These are phyloP conservation scores for Opisthograptis luteolata DNA, from an alignment of 2,888 invertebrate species.

Conservation along the genomic window DNA sequence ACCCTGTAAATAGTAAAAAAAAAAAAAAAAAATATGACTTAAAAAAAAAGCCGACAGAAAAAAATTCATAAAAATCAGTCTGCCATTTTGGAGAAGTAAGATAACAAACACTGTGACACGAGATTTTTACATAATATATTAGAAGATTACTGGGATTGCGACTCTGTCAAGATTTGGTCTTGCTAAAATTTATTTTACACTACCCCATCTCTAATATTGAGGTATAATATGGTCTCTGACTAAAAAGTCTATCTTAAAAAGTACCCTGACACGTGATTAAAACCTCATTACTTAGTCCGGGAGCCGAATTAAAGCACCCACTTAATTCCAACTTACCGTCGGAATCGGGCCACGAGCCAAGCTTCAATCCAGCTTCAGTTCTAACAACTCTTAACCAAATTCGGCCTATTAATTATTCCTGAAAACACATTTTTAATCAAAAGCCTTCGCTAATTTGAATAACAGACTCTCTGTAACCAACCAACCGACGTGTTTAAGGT, in stretches of 20 bases:
- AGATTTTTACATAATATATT: too few relatives aligned
- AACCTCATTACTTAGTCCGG: conserved; percentile 12
- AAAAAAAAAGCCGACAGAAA: too few relatives aligned
- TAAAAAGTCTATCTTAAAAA: background rate
- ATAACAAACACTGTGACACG: too few relatives aligned
- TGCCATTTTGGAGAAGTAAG: too few relatives aligned
- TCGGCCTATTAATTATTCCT: conserved; percentile 37
- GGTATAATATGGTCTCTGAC: too few relatives aligned
- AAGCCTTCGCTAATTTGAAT: conserved; percentile 66
- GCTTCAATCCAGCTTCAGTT: conserved; percentile 25
- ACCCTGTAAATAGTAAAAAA: too few relatives aligned
- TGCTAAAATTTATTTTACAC: too few relatives aligned
- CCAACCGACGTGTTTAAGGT: background rate
- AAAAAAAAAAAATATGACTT: too few relatives aligned
- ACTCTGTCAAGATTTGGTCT: too few relatives aligned
- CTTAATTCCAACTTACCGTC: conserved; percentile 31
- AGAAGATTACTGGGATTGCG: too few relatives aligned
- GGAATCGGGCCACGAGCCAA: conserved; percentile 31
- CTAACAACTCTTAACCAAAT: conserved; percentile 31
- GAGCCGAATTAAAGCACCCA: conserved; percentile 13
- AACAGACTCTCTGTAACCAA: conserved; percentile 45
- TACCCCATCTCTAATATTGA: too few relatives aligned
- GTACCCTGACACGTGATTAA: conserved; percentile 9
- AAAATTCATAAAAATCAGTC: too few relatives aligned
- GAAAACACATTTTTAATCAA: conserved; percentile 71